Evolutionary conservation across 2,888 invertebrate genomes (phyloP).

Genomic region (Macrosiphum euphorbiae): DNA sequence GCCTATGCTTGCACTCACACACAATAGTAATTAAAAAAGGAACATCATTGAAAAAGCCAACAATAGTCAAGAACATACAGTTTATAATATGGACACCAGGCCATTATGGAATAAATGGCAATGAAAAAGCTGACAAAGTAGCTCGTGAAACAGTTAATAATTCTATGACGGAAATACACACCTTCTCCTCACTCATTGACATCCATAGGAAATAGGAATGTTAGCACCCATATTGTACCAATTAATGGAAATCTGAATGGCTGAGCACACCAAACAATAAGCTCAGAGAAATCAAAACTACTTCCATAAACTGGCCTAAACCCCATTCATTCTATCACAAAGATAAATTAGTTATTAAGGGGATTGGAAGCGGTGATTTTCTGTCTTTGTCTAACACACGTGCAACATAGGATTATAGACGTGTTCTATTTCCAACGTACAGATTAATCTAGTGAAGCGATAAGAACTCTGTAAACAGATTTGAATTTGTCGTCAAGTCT

Average conservation of each 20-base stretch:
- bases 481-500: no score
- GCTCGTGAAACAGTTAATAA: background rate
- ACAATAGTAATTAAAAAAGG: background rate
- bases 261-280: background rate
- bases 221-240: background rate
- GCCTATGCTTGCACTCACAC: background rate
- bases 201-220: background rate
- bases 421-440: no score
- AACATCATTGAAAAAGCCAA: background rate
- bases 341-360: background rate
- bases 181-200: background rate
- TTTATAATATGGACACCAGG: constrained; percentile 26
- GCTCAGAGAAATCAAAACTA: background rate
- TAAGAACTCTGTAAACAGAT: no score
- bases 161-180: background rate
- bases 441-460: no score
- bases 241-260: background rate
- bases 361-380: no score
- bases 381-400: no score
- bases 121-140: no score
- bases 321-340: background rate
- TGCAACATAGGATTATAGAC: no score
- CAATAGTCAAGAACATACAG: background rate
- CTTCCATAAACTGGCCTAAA: background rate
- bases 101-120: background rate